Evolutionary conservation across 1,140 invertebrate genomes (phyloP).

Genomic region (Mizuhopecten yessoensis): DNA sequence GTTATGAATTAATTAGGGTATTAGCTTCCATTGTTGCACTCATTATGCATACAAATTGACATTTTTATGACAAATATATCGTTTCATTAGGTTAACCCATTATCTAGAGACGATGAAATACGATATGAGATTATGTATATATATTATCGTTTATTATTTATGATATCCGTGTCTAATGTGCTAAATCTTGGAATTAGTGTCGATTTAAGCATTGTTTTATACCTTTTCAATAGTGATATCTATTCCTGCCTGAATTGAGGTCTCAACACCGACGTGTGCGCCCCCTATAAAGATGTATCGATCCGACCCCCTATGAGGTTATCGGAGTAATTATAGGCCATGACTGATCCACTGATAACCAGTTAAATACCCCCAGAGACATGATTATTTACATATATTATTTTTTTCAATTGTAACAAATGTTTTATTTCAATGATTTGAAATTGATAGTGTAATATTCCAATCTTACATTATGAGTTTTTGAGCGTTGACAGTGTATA

Average conservation of each 20-base stretch:
- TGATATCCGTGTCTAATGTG: background rate
- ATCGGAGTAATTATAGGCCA: background rate
- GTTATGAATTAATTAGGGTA: background rate
- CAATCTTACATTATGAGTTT: no score
- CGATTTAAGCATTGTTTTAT: background rate
- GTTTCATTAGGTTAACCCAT: background rate
- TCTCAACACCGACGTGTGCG: background rate
- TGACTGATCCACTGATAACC: background rate
- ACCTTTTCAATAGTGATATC: background rate
- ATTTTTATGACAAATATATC: background rate
- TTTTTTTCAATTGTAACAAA: no score
- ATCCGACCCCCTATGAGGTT: background rate
- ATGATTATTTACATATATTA: no score
- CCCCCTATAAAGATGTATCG: constrained; percentile 17
- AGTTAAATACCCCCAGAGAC: background rate
- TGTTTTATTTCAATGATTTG: no score
- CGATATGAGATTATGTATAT: background rate
- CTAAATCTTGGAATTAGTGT: background rate
- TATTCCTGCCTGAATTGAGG: background rate
- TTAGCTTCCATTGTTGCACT: background rate
- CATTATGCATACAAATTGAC: background rate
- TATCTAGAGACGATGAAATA: background rate
- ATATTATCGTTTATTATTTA: background rate
- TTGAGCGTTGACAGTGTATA: no score
- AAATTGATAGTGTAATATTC: no score